Conservation (phyloP, 2,113 vertebrate genomes). For the Hemicordylus capensis region DNA sequence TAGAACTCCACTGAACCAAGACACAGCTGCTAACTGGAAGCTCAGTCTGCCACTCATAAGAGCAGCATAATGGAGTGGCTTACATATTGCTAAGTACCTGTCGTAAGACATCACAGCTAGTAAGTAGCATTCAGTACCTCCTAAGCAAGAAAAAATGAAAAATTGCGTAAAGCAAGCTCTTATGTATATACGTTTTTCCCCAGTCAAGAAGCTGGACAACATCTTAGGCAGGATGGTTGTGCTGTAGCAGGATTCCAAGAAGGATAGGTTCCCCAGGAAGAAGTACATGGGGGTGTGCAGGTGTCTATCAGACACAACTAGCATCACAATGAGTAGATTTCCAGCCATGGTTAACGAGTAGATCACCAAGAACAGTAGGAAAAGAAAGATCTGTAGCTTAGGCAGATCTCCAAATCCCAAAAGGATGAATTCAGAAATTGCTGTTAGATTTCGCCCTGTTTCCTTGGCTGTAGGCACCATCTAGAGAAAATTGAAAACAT, state of each 20-base stretch:
- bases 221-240: conserved; percentile 38
- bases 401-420: neutral
- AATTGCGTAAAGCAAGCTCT: neutral
- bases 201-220: neutral
- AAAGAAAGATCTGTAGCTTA: neutral
- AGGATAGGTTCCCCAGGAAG: conserved; percentile 40
- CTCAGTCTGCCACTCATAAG: neutral
- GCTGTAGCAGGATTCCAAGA: conserved; percentile 32
- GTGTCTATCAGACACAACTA: conserved; percentile 3
- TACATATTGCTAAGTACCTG: conserved; percentile 1
- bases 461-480: neutral
- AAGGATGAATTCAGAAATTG: conserved; percentile 5
- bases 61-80: conserved; percentile 4
- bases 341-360: neutral
- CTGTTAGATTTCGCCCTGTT: neutral
- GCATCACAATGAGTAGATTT: conserved; percentile 21
- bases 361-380: neutral
- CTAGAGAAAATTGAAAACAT: neutral
- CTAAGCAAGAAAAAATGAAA: neutral
- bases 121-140: conserved; percentile 5
- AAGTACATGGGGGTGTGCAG: conserved; percentile 51
- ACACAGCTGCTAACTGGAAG: neutral
- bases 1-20: conserved; percentile 2
- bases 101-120: conserved; percentile 16
- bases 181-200: neutral